phyloP scores from a whole-genome alignment of 2,113 vertebrate species.

The Bubo blakistoni region DNA sequence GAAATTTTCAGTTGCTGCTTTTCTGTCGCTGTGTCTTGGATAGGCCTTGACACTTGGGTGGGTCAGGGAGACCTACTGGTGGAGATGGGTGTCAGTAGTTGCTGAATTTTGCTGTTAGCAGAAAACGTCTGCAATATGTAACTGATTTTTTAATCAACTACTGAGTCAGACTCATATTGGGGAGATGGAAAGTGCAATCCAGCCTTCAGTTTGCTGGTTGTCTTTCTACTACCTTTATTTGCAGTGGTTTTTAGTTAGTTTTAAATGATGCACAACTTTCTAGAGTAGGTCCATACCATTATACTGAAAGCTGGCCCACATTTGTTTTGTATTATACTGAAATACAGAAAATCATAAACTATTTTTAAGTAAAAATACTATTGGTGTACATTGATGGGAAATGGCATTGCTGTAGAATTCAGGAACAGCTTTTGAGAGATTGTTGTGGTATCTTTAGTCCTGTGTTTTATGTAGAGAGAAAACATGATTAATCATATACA shows the following conservation, averaged over 20 bases:
- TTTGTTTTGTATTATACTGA: background rate
- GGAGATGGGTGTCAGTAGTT: background rate
- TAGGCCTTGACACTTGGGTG: rapidly evolving
- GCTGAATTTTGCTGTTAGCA: background rate
- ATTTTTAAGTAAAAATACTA: background rate
- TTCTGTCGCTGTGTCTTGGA: background rate
- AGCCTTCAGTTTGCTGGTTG: background rate
- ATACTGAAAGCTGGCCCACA: background rate
- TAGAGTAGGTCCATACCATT: background rate
- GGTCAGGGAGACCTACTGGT: background rate
- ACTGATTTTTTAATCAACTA: background rate
- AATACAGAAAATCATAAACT: background rate
- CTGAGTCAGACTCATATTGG: background rate
- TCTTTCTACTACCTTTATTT: background rate
- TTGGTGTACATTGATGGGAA: background rate
- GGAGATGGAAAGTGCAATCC: background rate
- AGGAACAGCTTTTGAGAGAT: background rate
- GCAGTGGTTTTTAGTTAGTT: background rate
- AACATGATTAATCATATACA: background rate
- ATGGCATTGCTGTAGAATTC: background rate
- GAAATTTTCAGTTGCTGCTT: background rate
- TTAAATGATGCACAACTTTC: background rate
- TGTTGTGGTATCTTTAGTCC: background rate
- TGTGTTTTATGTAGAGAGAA: background rate
- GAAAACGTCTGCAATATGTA: background rate